Evolutionary conservation across 37 sponge, comb jelly and placozoan genomes (phyloP), one percentile per base, ranked within the genome.

Genomic region (Haliclona indistincta): DNA sequence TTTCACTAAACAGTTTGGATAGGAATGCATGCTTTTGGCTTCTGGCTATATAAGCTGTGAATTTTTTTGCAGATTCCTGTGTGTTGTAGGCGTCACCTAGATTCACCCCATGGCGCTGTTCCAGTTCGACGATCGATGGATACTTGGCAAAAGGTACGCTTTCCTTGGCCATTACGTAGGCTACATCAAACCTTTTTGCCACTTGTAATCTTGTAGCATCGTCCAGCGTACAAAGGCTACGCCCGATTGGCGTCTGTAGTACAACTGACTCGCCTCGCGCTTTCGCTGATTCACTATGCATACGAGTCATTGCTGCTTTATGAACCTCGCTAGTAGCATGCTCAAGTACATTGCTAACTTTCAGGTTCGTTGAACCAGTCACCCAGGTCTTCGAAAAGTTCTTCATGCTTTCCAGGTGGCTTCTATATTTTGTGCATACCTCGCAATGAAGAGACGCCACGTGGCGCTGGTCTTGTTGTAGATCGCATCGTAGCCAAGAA

Each of bases 371-470:
- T 33, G 89, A 82, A 13, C 80, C 89, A 70, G 23, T 47, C 7
- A 89, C 56, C 89, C 89, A 89, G 0, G 68, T 74, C 6, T 20
- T 54, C 1, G 80, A 86, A 52, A 79, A 79, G 70, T 86, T 78
- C 43, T 68, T 86, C 44, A 41, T 35, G 20, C 71, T 67, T 28
- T 22, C 17, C 28, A 86, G 78, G n/a, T 54, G 29, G 47, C 23
- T 38, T 74, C 71, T 73, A 62, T 74, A 74, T 33, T 36, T 64
- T 42, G 70, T 52, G 42, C 86, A 86, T 1, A 56, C 70, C 1
- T 52, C 64, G 67, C 75, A 86, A 80, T 80, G 74, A 67, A 79
- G 64, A 22, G 68, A 43, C 22, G 38, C 3, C 22, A 85, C 68
- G 1, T 66, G n/a, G 2, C 64, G n/a, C n/a, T n/a, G n/a, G n/a